Evolutionary conservation across 2,888 invertebrate genomes (phyloP), one percentile per base, ranked within the genome.

Genomic region (Apodemia mormo): DNA sequence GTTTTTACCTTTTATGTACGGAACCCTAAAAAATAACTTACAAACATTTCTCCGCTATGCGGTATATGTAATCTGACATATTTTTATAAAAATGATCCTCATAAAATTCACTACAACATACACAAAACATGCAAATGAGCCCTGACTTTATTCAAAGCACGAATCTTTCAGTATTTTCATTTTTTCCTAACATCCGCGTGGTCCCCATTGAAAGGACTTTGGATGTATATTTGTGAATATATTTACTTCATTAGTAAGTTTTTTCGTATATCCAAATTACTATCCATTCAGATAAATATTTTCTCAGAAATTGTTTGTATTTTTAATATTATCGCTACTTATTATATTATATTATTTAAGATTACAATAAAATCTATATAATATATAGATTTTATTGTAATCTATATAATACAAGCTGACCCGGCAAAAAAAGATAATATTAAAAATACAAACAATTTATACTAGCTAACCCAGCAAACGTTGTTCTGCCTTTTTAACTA

Each of bases 91-190:
- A 49, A 49, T 49, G 12, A 49, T 49, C 49, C 58, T 33, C 58
- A 58, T 33, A 58, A 58, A 30, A 33, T 58, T 58, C 58, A 12
- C 58, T 58, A 29, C 58, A 33, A 58, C 49, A 58, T 8, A 58
- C 12, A 58, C 12, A 33, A 14, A 58, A 58, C 33, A 58, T 58
- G 58, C 30, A 58, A 58, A 58, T 58, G 58, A 58, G 58, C 1
- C 8, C 12, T 29, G 4, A 29, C 30, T 9, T 58, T 58, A 58
- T 58, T 58, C 58, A 33, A 30, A 30, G 58, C 30, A 58, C 58
- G 58, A 58, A 58, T 12, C 58, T 58, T 14, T 33, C 30, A 30
- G 58, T 58, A 58, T 58, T 58, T 58, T 58, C 49, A 30, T 58
- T 22, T 58, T 58, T 58, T 49, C 4, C 49, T 58, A 9, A 58